Base-by-base conservation (phyloP, 92 coral and sea anemone genomes). In the Heliopora coerulea region DNA sequence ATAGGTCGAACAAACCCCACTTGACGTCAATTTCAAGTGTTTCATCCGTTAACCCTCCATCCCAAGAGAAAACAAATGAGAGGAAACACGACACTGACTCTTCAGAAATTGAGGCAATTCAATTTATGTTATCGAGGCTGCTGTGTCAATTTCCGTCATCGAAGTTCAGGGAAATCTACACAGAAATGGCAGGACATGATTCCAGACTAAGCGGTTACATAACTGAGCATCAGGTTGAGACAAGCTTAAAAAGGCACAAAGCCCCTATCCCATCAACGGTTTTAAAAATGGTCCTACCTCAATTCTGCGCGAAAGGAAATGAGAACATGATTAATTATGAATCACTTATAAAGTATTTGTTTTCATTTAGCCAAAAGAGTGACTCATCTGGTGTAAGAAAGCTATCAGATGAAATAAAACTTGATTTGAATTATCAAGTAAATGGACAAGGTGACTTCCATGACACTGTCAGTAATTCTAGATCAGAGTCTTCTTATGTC, bases 181-280 rank as follows among this genome's bases (percentile, higher is more conserved):
- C 73, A 9, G 73, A 66, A 18, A 66, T 66, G 73, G 73, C 73
- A 6, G 73, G 57, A 3, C 44, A 41, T 44, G 73, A 66, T 66
- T 39, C 73, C 33, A 24, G 73, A 41, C 44, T 66, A 54, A 66
- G 34, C 11, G 50, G 73, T 46, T 66, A 66, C 31, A 46, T 66
- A 3, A 23, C 73, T 21, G 56, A 66, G 32, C 56, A 66, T 46
- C 73, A 66, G 50, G 73, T 66, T 66, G 57, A 66, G 13, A 66
- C 30, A 18, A 41, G 56, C 8, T 31, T 66, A 32, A 41, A 66
- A 28, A 42, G 73, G 33, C 73, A 66, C 33, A 66, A 66, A 31
- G 34, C 26, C 25, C 73, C 73, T 19, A 66, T 66, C 11, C 56
- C 73, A 19, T 66, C 57, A 8, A 66, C 56, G 2, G 28, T 66